Percentiles rank a stretch among this genome's conserved stretches.
Evolutionary conservation across 2,797 vertebrate species (phyloP).

Genomic region (Chrysocyon brachyurus): DNA sequence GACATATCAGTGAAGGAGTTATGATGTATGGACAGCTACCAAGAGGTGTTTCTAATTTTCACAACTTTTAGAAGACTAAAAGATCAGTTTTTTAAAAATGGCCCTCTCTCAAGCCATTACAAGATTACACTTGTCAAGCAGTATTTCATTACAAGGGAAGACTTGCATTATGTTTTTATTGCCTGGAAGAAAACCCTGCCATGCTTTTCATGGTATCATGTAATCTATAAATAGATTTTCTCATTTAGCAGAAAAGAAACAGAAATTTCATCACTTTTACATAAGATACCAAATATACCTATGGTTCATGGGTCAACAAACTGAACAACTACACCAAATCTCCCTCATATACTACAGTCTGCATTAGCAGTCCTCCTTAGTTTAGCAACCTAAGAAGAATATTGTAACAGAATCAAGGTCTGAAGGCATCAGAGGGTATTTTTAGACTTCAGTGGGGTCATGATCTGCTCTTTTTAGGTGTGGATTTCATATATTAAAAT

Average conservation of each 20-base stretch:
- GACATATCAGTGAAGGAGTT: neutral
- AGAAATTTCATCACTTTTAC: constrained; percentile 75
- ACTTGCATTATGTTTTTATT: constrained; percentile 70
- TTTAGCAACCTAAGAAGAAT: constrained; percentile 76
- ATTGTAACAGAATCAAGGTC: constrained; percentile 77
- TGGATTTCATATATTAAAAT: constrained; percentile 83
- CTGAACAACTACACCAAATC: constrained; percentile 30
- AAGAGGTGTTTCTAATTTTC: constrained; percentile 53
- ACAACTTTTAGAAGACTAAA: constrained; percentile 24
- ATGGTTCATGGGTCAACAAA: constrained; percentile 61
- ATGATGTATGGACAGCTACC: neutral
- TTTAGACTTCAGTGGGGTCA: constrained; percentile 80
- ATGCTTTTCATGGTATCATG: constrained; percentile 46
- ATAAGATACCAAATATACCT: constrained; percentile 64
- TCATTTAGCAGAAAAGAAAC: constrained; percentile 78
- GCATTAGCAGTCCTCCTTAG: constrained; percentile 67
- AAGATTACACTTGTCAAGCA: constrained; percentile 53
- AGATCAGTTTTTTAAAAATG: constrained; percentile 54
- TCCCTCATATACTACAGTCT: neutral
- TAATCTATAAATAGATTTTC: constrained; percentile 77
- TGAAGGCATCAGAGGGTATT: constrained; percentile 78
- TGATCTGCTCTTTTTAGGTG: constrained; percentile 76
- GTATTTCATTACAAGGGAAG: constrained; percentile 53
- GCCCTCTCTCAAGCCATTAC: constrained; percentile 56
- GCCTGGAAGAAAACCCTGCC: constrained; percentile 71